Base-by-base conservation (phyloP, 2,113 vertebrate species). In the Cynoglossus semilaevis region DNA sequence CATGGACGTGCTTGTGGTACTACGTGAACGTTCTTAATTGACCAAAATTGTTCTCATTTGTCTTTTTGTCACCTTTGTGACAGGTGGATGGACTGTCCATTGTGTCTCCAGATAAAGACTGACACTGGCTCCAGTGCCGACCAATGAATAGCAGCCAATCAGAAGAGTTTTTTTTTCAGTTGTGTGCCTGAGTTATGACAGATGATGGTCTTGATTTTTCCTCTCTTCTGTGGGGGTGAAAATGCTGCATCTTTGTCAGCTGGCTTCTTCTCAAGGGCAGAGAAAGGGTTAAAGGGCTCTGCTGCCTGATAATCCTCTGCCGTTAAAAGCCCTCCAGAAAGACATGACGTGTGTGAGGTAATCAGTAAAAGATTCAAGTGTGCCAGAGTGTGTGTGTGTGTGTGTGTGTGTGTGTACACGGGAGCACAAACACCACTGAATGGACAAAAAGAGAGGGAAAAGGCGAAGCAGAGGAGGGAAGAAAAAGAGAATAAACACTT, bases 331-430 rank as follows among this genome's bases (percentile, higher is more conserved):
- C 68, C 85, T 88, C 56, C 74, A 86, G 73, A 79, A 74, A 85
- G 74, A 83, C 38, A 34, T 78, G 79, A 80, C 36, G 76, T 85
- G 77, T 80, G 77, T 82, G 69, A 87, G 85, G 83, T 88, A 89
- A 88, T 89, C 87, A 89, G 86, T 88, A 85, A 84, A 88, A 78
- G 83, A 85, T 71, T 89, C 78, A 83, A 87, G 83, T 82, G 82
- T 77, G 72, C 76, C 57, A 46, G 54, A 52, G 67, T 56, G 67
- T 56, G 59, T 47, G 38, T 49, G 47, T 47, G 45, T 47, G 16
- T 47, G 45, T 49, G 47, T 36, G 49, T 36, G 29, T 36, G 49
- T 51, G 49, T 15, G 29, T 54, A 57, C 73, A 65, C 42, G 58
- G 13, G 47, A 7, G 44, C 74, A 58, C 34, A 64, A 36, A 59